Base-by-base conservation (phyloP, 2,797 vertebrate genomes). In the Thamnophis elegans region DNA sequence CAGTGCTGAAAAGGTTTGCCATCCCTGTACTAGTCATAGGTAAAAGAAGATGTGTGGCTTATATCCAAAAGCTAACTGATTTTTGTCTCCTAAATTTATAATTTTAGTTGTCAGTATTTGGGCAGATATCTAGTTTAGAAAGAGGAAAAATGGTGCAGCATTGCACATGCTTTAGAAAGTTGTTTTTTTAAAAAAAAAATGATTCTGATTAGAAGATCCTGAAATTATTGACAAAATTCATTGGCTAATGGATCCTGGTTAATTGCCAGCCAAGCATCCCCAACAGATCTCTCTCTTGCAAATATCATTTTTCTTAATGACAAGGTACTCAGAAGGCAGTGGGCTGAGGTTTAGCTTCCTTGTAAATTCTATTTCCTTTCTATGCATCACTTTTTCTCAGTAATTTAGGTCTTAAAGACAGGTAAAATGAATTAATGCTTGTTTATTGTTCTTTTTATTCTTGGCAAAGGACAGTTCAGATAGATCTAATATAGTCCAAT, bases 301-400 rank as follows among this genome's bases (percentile, higher is more conserved):
- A 95, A 97, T 94, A 96, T 97, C 94, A 97, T 97, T 97, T 97
- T 98, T 98, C 97, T 98, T 96, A 96, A 95, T 97, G 97, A 97
- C 97, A 97, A 97, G 97, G 86, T 94, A 92, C 90, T 96, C 95
- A 0, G 4, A 94, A 93, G 59, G 93, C 91, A 91, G 92, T 1
- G 0, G 93, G 68, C 65, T 92, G 55, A 65, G 65, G 18, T 87
- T 93, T 90, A 87, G 78, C 47, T 92, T 90, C 16, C 78, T 51
- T 65, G 91, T 56, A 92, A 89, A n/a, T 89, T 65, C 51, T 62
- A 88, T 7, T 1, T 4, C 85, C 0, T 9, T 56, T 82, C 92
- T 68, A n/a, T 53, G 87, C 87, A 47, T 36, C 1, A 4, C 89
- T 91, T 85, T 86, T 68, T 92, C 91, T 60, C 20, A 94, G 94